phyloP scores from a whole-genome alignment of 2,888 invertebrate genomes.

The Odontothrips loti region DNA sequence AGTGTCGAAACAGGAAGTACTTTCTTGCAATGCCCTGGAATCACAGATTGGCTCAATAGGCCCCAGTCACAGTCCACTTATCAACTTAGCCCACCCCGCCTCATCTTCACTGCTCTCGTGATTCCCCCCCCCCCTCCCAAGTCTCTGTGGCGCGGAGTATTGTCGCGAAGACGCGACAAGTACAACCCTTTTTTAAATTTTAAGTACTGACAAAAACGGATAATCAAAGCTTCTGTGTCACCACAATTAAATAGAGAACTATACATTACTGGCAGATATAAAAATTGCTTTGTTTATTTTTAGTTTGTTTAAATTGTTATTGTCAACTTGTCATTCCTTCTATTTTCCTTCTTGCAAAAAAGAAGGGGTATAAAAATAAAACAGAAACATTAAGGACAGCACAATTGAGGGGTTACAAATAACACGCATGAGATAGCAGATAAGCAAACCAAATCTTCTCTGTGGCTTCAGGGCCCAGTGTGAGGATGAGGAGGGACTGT shows the following conservation, averaged over 20 bases:
- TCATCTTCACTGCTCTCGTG: background rate
- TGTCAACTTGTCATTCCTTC: background rate
- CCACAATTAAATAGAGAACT: too few relatives aligned
- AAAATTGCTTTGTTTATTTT: background rate
- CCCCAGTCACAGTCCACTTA: conserved; percentile 13
- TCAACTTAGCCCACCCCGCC: conserved; percentile 12
- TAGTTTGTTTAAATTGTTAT: background rate
- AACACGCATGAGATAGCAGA: too few relatives aligned
- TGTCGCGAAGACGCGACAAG: background rate
- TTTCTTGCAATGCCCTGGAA: background rate
- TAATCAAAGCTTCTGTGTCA: too few relatives aligned
- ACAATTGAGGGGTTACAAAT: background rate
- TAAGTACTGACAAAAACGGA: too few relatives aligned
- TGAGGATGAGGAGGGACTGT: too few relatives aligned
- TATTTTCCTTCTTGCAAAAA: background rate
- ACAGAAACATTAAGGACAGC: background rate
- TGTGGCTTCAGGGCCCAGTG: too few relatives aligned
- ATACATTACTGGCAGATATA: background rate
- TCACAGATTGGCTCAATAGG: conserved; percentile 16
- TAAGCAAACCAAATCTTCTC: too few relatives aligned
- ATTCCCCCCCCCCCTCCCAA: background rate
- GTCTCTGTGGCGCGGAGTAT: background rate
- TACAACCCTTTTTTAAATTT: too few relatives aligned
- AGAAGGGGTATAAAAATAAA: background rate
- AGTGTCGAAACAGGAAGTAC: conserved; percentile 2